A percentile compares a stretch with the other conserved stretches of the same genome.
Conservation (phyloP, 1,140 invertebrate species). For the Drosophila pachea region DNA sequence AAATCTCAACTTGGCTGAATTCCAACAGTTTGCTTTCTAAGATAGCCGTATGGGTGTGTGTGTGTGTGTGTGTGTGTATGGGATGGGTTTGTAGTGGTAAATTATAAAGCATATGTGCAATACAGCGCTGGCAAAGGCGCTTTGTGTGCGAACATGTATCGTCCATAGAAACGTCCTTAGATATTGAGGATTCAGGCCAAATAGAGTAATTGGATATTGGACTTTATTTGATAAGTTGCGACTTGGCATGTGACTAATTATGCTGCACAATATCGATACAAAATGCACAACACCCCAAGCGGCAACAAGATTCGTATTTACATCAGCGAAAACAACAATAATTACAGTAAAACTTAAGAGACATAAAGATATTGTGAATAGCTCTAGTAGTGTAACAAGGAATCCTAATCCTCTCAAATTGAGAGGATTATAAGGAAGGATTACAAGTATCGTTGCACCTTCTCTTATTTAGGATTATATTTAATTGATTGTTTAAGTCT, state of each 20-base stretch:
- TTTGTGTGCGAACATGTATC: not conserved
- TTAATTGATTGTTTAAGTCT: no score
- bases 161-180: not conserved
- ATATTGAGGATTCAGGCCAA: slow-evolving; percentile 15
- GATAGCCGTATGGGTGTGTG: not conserved
- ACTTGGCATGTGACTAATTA: slow-evolving; percentile 6
- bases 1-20: slow-evolving; percentile 17
- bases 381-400: no score
- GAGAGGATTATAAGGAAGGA: no score
- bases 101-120: slow-evolving; percentile 25
- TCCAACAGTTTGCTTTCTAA: slow-evolving; percentile 36
- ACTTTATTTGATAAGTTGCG: slow-evolving; percentile 8
- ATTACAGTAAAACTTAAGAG: no score
- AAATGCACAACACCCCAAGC: not conserved
- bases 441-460: no score
- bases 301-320: no score
- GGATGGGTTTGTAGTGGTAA: slow-evolving; percentile 12
- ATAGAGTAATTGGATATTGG: slow-evolving; percentile 19
- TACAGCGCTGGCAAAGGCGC: not conserved
- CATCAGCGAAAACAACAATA: no score
- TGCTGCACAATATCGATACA: not conserved
- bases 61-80: no score
- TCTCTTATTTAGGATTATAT: no score
- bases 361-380: no score
- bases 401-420: no score